Base-by-base conservation (phyloP, 2,113 vertebrate species). In the Gambusia affinis region DNA sequence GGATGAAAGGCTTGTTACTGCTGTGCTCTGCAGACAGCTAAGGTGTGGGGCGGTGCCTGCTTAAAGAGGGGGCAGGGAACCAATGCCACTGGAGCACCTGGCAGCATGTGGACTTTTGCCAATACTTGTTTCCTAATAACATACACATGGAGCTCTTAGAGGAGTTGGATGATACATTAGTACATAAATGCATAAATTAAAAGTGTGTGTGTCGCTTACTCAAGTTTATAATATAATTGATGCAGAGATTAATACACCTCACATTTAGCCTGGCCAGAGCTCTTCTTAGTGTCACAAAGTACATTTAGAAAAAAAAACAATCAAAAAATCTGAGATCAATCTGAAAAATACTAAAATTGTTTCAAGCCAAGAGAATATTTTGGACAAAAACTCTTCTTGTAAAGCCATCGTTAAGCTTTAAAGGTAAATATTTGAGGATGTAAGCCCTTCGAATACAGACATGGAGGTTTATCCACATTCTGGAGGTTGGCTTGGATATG, bases 1-100 rank as follows among this genome's bases (percentile, higher is more conserved):
- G 75, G 81, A 88, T 89, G 84, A 90, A 92, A 91, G 88, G 73
- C 85, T 86, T 76, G 84, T 85, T 87, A 83, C 88, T 92, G 91
- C 88, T 82, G 79, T 73, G 88, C 84, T 67, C 64, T 67, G 79
- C 68, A 83, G 63, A 75, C 84, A 88, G 85, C 80, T 84, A 83
- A 91, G 84, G 78, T 73, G 78, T 81, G 81, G 90, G 85, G 85
- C 83, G 85, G 88, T 85, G 89, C 85, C 90, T 83, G 76, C 76
- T 80, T 82, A 85, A 88, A 88, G 77, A 87, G 84, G 76, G 85
- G 87, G 82, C 85, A 86, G 86, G 81, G 70, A 85, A 85, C 33
- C 74, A 72, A 81, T 85, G 77, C 85, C 84, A 85, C 57, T 80
- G 69, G 87, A 67, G 72, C 80, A 83, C 42, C 51, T 63, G 47